Evolutionary conservation across 2,113 vertebrate genomes (phyloP), one percentile per base, ranked within the genome.

Genomic region (Malurus alboscapulatus): DNA sequence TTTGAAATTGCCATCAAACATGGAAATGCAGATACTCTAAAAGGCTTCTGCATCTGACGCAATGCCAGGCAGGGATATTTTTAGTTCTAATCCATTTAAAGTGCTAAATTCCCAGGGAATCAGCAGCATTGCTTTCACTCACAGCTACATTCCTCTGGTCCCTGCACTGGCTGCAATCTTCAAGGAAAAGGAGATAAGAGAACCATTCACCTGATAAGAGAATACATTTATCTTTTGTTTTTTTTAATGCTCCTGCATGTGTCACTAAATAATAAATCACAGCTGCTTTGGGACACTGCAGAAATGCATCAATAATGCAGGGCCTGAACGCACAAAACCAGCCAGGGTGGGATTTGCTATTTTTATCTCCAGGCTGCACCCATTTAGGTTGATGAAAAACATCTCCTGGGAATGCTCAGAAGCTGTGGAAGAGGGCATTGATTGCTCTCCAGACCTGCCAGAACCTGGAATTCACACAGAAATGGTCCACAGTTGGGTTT

Each of bases 61-160:
- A 59, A n/a, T 36, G 67, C 40, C 90, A 93, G 87, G 53, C 84
- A 45, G 88, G 85, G 93, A 45, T 97, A 97, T 98, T 98, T 97
- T 97, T 97, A 95, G 95, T 77, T 27, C 93, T 97, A 97, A 98
- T 97, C 97, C 95, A 96, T 94, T 97, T 97, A 97, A 96, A 97
- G 97, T 74, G 93, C 93, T 97, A 97, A 96, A 97, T 96, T 97
- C 96, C 94, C 88, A 66, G 74, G 94, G 94, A 95, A 93, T 93
- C 85, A 96, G 92, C 76, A 90, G 90, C 78, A n/a, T 4, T 74
- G 91, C 82, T 93, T 85, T 95, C 90, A 94, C 92, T 97, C 92
- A 84, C 73, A 84, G 2, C 83, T 55, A 10, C 85, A 89, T 83
- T 76, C 93, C 72, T 90, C 84, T 59, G 72, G 27, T 76, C 75